phyloP scores from a whole-genome alignment of 2,888 invertebrate species.

The Diloba caeruleocephala region DNA sequence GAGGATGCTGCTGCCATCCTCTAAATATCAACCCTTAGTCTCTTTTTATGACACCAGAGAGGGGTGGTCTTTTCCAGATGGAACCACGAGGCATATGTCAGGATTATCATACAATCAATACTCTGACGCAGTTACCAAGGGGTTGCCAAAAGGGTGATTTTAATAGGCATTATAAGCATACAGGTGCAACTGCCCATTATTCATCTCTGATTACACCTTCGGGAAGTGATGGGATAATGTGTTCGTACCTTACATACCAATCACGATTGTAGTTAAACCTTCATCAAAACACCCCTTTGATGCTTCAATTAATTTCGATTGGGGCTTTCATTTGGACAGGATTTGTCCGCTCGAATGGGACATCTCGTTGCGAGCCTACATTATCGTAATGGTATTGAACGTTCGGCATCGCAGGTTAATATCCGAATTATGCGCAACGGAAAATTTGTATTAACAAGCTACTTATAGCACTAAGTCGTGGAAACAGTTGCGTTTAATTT shows the following conservation, averaged over 20 bases:
- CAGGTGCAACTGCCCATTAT: conserved; percentile 4
- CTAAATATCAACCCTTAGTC: too few species aligned
- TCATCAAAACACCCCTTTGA: conserved; percentile 60
- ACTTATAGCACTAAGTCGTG: conserved; percentile 41
- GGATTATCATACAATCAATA: too few species aligned
- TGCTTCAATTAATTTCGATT: conserved; percentile 74
- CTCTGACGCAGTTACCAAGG: too few species aligned
- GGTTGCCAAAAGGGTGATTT: neutral
- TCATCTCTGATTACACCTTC: conserved; percentile 19
- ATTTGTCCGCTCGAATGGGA: conserved; percentile 68
- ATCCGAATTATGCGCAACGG: conserved; percentile 57
- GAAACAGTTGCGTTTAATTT: conserved; percentile 66
- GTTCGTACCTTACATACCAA: conserved; percentile 44
- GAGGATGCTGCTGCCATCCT: too few species aligned
- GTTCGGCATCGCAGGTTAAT: conserved; percentile 51
- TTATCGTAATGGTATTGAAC: conserved; percentile 65
- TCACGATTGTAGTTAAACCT: conserved; percentile 45
- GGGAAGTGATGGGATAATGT: conserved; percentile 27
- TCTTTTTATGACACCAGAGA: too few species aligned
- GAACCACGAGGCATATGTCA: too few species aligned
- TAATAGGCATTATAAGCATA: neutral
- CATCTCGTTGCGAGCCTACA: conserved; percentile 56
- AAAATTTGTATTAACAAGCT: conserved; percentile 40
- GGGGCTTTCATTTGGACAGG: conserved; percentile 70
- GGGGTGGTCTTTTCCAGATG: too few species aligned